Percentiles rank a stretch among this genome's conserved stretches.
These are phyloP conservation scores for Progne subis DNA, from an alignment of 2,113 vertebrate genomes.

Conservation along the genomic window DNA sequence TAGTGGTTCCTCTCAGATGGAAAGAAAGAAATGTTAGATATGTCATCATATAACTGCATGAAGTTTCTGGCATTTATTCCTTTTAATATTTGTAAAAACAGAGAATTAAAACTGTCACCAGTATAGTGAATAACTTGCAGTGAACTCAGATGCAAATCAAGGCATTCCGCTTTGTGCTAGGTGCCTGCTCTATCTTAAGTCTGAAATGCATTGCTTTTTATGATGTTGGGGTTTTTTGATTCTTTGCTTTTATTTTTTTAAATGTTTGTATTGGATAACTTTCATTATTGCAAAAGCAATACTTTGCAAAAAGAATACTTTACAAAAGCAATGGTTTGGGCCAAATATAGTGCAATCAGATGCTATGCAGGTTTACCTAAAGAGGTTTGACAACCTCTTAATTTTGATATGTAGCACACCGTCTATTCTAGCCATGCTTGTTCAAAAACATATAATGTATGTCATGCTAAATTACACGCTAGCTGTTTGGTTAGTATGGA, in stretches of 20 bases:
- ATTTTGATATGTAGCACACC: slow-evolving; percentile 27
- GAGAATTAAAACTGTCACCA: not conserved
- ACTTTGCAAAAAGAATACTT: too few species aligned
- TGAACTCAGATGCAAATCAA: not conserved
- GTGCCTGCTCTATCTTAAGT: not conserved
- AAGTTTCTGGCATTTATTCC: not conserved
- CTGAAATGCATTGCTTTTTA: not conserved
- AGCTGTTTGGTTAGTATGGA: slow-evolving; percentile 5
- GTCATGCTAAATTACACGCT: not conserved
- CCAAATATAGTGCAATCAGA: not conserved
- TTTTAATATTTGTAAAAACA: not conserved
- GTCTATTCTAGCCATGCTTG: not conserved
- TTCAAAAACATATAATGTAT: slow-evolving; percentile 34
- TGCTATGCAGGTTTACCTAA: not conserved
- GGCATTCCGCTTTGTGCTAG: not conserved
- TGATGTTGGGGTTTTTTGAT: not conserved
- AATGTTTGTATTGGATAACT: not conserved
- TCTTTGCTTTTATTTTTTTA: not conserved
- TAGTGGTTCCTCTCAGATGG: not conserved
- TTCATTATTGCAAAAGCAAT: not conserved
- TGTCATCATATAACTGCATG: not conserved
- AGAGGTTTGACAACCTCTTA: slow-evolving; percentile 21
- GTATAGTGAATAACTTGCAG: not conserved
- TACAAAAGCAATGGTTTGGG: not conserved
- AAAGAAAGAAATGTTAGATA: not conserved